Conservation (phyloP, 92 coral and sea anemone species). For the Metridium senile region DNA sequence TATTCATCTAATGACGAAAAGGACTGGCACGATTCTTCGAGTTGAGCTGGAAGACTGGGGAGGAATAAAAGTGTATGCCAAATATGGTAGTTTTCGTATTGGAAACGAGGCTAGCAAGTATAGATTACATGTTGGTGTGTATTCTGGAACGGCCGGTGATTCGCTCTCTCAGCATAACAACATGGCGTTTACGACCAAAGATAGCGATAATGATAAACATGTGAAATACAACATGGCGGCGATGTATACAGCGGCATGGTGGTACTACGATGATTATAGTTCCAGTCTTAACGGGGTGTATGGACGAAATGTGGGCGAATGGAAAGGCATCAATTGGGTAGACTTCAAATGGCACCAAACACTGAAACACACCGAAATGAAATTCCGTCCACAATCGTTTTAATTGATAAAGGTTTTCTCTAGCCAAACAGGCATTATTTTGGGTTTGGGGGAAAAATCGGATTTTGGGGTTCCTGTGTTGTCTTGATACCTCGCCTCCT, state of each 20-base stretch:
- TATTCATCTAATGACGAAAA: conserved; percentile 46
- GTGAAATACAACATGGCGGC: conserved; percentile 34
- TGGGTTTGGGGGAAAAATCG: too few relatives aligned
- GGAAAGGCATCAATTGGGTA: conserved; percentile 13
- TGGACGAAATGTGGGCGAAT: neutral
- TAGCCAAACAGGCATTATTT: neutral
- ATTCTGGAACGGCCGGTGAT: conserved; percentile 53
- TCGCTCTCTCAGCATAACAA: conserved; percentile 46
- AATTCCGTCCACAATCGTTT: conserved; percentile 11
- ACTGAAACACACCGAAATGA: conserved; percentile 9
- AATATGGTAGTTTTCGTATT: conserved; percentile 49
- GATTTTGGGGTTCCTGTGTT: too few relatives aligned
- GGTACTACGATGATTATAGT: conserved; percentile 37
- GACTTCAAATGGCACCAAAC: neutral
- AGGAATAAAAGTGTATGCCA: conserved; percentile 37
- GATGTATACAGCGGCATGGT: conserved; percentile 49
- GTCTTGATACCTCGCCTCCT: too few relatives aligned
- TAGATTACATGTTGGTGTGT: conserved; percentile 45
- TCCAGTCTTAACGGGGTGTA: conserved; percentile 62
- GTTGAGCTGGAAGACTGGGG: conserved; percentile 61
- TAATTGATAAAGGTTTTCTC: neutral
- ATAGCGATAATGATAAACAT: conserved; percentile 47
- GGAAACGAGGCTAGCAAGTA: conserved; percentile 38
- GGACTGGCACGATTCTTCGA: conserved; percentile 38
- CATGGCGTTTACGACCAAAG: conserved; percentile 59